phyloP scores from a whole-genome alignment of 2,113 vertebrate genomes.

The Cnemophilus loriae region DNA sequence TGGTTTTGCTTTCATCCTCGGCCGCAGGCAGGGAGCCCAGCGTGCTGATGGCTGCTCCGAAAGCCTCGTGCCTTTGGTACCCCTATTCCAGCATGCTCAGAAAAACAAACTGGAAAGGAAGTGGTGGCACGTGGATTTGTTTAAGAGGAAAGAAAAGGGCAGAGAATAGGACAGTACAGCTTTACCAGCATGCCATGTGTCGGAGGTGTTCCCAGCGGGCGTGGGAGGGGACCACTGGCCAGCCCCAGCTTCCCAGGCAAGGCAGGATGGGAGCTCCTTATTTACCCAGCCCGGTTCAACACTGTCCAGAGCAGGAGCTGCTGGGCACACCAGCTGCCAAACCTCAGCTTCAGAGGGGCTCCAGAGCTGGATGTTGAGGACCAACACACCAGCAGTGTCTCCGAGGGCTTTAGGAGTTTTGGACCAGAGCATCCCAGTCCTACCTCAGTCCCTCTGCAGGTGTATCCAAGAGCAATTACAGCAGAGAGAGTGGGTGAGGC shows the following conservation, averaged over 20 bases:
- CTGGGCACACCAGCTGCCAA: neutral
- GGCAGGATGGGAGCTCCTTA: neutral
- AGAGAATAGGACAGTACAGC: neutral
- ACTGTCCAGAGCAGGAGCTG: neutral
- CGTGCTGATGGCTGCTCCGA: fast-evolving
- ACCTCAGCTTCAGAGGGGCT: neutral
- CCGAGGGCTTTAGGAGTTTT: neutral
- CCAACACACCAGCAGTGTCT: neutral
- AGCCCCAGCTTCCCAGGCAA: neutral
- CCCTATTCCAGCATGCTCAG: neutral
- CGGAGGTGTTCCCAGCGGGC: neutral
- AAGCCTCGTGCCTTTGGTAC: fast-evolving
- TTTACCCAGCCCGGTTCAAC: neutral
- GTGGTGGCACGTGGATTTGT: neutral
- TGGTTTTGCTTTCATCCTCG: neutral
- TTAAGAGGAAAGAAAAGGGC: neutral
- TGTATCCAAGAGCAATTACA: neutral
- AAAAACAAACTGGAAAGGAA: neutral
- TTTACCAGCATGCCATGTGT: neutral
- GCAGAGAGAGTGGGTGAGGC: neutral
- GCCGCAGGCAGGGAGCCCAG: neutral
- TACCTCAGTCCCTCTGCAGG: neutral
- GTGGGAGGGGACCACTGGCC: neutral
- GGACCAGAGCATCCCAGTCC: neutral
- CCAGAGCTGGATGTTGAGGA: fast-evolving